Base-by-base conservation (phyloP, 2,113 vertebrate genomes). In the Rhinogobius similis region DNA sequence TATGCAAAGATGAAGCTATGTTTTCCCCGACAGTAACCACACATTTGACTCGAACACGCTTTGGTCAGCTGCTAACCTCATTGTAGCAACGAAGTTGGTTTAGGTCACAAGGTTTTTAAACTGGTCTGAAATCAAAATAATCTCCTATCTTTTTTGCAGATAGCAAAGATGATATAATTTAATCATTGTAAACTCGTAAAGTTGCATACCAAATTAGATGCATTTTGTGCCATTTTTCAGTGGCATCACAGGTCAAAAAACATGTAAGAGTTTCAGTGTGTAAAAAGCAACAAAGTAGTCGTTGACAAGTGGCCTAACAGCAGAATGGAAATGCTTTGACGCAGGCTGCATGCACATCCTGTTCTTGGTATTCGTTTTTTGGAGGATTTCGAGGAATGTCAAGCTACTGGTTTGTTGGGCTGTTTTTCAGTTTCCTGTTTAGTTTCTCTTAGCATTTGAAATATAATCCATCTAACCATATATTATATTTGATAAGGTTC, bases 331-430 rank as follows among this genome's bases (percentile, higher is more conserved):
- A 86, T 67, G 21, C 23, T 67, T 81, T 90, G 84, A 82, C 80
- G 81, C 76, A 82, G 62, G 63, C 63, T 76, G 78, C 79, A 50
- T 70, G 43, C 64, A 70, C 85, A 81, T 92, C 91, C 86, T 89
- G 85, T 93, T 93, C 92, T 92, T 62, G 70, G 91, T 90, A 91
- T 90, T 92, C 72, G 78, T 71, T 84, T 86, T 88, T 86, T 67
- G 68, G 74, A 81, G 79, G 83, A 87, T 90, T 93, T 94, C 91
- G 87, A 89, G 90, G 92, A 94, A 92, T 86, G 75, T 86, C 76
- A 89, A 29, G 78, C 84, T 72, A 83, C 65, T 82, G 62, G 65
- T 87, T 66, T 72, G 86, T 85, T 72, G 2, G 68, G 55, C 62
- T 58, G 43, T 78, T 74, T 74, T 76, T 84, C 48, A 72, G 20